These are phyloP conservation scores for Oplegnathus fasciatus DNA, from an alignment of 2,113 vertebrate genomes.

Conservation along the genomic window DNA sequence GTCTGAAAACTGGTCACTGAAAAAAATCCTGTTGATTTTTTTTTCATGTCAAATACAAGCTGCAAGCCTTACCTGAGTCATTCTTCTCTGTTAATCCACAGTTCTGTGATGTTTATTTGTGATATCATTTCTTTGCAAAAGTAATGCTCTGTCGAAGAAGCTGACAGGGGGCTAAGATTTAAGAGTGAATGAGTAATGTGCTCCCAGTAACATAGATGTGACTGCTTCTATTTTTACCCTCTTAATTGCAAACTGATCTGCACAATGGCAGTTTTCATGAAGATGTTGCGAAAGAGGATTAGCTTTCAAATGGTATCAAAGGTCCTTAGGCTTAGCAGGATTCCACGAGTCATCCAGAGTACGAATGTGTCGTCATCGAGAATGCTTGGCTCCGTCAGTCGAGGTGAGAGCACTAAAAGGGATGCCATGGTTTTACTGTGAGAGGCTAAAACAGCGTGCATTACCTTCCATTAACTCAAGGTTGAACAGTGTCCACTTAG, in stretches of 20 bases:
- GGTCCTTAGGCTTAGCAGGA: slow-evolving; percentile 70
- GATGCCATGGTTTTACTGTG: slow-evolving; percentile 24
- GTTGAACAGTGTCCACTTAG: slow-evolving; percentile 30
- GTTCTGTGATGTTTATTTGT: background rate
- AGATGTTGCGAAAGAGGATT: slow-evolving; percentile 73
- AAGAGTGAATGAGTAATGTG: slow-evolving; percentile 34
- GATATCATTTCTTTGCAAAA: slow-evolving; percentile 4
- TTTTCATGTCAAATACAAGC: slow-evolving; percentile 1
- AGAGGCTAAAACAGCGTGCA: slow-evolving; percentile 33
- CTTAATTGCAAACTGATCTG: slow-evolving; percentile 60
- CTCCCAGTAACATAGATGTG: slow-evolving; percentile 7
- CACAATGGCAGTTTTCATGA: slow-evolving; percentile 59
- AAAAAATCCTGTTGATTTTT: slow-evolving; percentile 19
- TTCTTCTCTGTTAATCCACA: slow-evolving; percentile 31
- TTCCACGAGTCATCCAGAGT: slow-evolving; percentile 61
- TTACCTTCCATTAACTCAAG: slow-evolving; percentile 40
- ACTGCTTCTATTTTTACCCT: slow-evolving; percentile 47
- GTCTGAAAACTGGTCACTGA: slow-evolving; percentile 33
- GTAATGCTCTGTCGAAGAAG: slow-evolving; percentile 21
- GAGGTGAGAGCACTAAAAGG: slow-evolving; percentile 33
- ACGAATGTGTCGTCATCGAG: slow-evolving; percentile 22
- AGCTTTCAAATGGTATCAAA: slow-evolving; percentile 64
- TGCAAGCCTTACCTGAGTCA: slow-evolving; percentile 16
- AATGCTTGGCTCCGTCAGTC: slow-evolving; percentile 39
- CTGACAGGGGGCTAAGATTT: slow-evolving; percentile 33